A percentile compares a stretch with the other conserved stretches of the same genome.
These are phyloP conservation scores for Clostera curtula DNA, from an alignment of 2,888 invertebrate species.

Conservation along the genomic window DNA sequence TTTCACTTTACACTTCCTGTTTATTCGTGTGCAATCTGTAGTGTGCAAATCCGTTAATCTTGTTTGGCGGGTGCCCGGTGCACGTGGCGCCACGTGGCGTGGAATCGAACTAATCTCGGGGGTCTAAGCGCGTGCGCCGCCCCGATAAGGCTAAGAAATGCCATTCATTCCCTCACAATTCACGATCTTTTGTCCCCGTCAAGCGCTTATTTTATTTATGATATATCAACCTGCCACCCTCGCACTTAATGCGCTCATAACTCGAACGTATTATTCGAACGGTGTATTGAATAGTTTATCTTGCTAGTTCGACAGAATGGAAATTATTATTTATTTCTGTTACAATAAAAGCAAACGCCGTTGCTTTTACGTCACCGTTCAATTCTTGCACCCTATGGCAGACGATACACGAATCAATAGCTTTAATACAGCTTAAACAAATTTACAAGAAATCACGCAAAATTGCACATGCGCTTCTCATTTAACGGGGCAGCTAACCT, in stretches of 20 bases:
- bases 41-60: conserved; percentile 75
- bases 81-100: conserved; percentile 72
- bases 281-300: conserved; percentile 21
- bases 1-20: conserved; percentile 75
- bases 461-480: too few species aligned
- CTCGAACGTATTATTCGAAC: conserved; percentile 21
- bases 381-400: too few species aligned
- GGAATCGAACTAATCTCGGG: conserved; percentile 71
- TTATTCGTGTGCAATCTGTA: conserved; percentile 74
- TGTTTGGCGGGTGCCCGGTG: conserved; percentile 60
- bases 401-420: too few species aligned
- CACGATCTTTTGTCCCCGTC: conserved; percentile 70
- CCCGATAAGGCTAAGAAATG: conserved; percentile 69
- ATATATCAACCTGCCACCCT: conserved; percentile 67
- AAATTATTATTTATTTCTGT: too few species aligned
- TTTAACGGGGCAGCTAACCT: too few species aligned
- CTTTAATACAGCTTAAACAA: too few species aligned
- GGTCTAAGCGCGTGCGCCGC: conserved; percentile 61
- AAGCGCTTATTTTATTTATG: conserved; percentile 72
- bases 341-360: too few species aligned
- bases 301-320: conserved; percentile 13
- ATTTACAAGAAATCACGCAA: too few species aligned
- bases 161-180: conserved; percentile 72
- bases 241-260: conserved; percentile 41
- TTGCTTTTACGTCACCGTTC: too few species aligned